These are phyloP conservation scores for Cepphus grylle DNA, from an alignment of 2,113 vertebrate species.

Conservation along the genomic window DNA sequence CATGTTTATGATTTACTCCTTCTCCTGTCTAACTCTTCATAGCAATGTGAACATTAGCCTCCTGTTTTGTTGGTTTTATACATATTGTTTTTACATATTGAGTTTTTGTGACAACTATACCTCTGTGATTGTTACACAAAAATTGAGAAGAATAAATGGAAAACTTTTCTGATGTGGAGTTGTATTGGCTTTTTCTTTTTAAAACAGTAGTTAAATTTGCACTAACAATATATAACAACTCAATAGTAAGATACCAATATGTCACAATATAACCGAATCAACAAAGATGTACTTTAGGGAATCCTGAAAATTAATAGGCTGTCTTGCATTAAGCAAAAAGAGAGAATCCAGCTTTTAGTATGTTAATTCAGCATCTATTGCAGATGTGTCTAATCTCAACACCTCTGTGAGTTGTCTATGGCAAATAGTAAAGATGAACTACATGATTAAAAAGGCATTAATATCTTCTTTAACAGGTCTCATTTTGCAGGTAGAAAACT, in stretches of 20 bases:
- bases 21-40: neutral
- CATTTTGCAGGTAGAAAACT: neutral
- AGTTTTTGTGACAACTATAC: neutral
- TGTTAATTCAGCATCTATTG: neutral
- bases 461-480: neutral
- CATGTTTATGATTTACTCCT: neutral
- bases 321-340: neutral
- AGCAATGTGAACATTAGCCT: neutral
- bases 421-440: neutral
- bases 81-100: neutral
- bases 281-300: neutral
- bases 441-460: neutral
- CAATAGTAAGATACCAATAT: neutral
- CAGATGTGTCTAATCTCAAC: neutral
- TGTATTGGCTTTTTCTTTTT: neutral
- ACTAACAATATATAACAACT: neutral
- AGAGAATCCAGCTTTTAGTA: neutral
- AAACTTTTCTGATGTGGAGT: neutral
- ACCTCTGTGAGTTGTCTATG: neutral
- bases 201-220: neutral
- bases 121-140: neutral
- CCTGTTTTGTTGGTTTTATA: neutral
- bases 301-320: neutral
- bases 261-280: neutral
- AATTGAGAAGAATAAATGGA: neutral